Conservation (phyloP, 2,888 invertebrate species). For the Monopis laevigella region DNA sequence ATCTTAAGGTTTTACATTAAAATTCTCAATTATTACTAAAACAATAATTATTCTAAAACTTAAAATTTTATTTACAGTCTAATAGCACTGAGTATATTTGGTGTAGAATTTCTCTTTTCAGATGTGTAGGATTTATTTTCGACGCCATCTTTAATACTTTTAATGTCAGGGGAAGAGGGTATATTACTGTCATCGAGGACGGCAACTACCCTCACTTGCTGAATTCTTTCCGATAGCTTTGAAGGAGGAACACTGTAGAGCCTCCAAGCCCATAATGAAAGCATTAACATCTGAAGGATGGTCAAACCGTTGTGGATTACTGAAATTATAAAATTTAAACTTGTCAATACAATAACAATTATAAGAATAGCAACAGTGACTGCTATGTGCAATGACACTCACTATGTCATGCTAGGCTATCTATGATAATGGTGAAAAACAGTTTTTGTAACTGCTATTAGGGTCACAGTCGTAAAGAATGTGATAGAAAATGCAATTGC, state of each 20-base stretch:
- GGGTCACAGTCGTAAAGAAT: too few species aligned
- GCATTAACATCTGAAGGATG: conserved; percentile 74
- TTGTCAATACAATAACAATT: too few species aligned
- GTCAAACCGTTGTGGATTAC: conserved; percentile 74
- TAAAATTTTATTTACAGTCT: neutral
- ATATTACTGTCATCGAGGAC: conserved; percentile 34
- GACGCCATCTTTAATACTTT: conserved; percentile 27
- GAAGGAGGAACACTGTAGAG: conserved; percentile 63
- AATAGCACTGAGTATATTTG: neutral
- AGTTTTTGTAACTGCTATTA: too few species aligned
- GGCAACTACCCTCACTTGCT: conserved; percentile 35
- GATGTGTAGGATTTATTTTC: conserved; percentile 29
- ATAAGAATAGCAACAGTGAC: too few species aligned
- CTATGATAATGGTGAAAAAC: too few species aligned
- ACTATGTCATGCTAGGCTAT: too few species aligned
- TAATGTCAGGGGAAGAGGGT: conserved; percentile 21
- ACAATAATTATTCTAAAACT: neutral
- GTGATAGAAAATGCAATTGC: too few species aligned
- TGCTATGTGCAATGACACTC: too few species aligned
- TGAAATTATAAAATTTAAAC: conserved; percentile 41
- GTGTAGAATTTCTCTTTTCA: neutral
- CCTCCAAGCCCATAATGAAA: conserved; percentile 70
- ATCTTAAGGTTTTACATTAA: too few species aligned
- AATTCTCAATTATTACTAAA: too few species aligned
- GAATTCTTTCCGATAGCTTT: conserved; percentile 34